Evolutionary conservation across 2,888 invertebrate species (phyloP).

Genomic region (Epirrhoe tristata): DNA sequence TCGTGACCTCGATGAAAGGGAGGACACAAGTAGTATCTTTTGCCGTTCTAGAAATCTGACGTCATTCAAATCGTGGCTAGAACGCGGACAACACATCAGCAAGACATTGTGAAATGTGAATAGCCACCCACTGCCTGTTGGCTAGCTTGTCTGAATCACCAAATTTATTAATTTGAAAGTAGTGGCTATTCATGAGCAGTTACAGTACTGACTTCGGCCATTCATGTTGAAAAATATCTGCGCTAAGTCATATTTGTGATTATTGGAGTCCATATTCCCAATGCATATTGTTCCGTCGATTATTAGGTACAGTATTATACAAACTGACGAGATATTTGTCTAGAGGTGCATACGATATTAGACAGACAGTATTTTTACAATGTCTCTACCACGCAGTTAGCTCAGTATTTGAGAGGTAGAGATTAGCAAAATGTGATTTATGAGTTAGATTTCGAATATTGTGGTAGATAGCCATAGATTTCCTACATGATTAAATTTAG

Average conservation of each 20-base stretch:
- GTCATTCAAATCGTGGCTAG: conserved; percentile 74
- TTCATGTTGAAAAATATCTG: conserved; percentile 77
- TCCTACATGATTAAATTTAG: background rate
- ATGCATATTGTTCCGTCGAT: conserved; percentile 80
- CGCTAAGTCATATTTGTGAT: conserved; percentile 71
- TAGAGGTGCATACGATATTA: conserved; percentile 49
- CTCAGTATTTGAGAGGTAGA: background rate
- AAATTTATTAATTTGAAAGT: conserved; percentile 75
- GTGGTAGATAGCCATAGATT: background rate
- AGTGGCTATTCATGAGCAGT: conserved; percentile 78
- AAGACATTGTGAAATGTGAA: conserved; percentile 85
- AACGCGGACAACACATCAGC: conserved; percentile 69
- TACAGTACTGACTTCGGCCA: conserved; percentile 78
- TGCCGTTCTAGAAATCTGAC: conserved; percentile 82
- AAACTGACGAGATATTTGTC: conserved; percentile 46
- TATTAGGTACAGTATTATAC: conserved; percentile 82
- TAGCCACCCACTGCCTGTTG: conserved; percentile 80
- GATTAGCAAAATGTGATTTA: background rate
- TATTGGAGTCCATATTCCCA: conserved; percentile 72
- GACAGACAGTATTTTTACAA: background rate
- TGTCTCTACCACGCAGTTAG: background rate
- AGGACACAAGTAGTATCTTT: conserved; percentile 62
- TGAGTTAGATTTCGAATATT: background rate
- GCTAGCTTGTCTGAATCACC: conserved; percentile 69
- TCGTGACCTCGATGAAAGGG: conserved; percentile 79